Evolutionary conservation across 2,113 vertebrate genomes (phyloP).

Genomic region (Erythrocebus patas): DNA sequence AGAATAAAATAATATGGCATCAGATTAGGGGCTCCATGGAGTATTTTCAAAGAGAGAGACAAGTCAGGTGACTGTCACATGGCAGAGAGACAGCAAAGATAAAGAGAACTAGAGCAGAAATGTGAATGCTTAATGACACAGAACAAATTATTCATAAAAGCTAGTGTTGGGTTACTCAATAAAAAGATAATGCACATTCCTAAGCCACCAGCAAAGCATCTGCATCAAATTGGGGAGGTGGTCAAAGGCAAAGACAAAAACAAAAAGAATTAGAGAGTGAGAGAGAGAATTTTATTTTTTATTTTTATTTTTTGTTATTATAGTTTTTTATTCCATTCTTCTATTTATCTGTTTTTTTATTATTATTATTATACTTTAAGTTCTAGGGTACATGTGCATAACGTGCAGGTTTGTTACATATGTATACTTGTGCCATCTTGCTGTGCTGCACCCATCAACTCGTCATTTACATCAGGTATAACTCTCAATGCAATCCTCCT

Average conservation of each 20-base stretch:
- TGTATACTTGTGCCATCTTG: too few relatives aligned
- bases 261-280: background rate
- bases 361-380: too few relatives aligned
- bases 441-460: too few relatives aligned
- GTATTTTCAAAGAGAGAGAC: background rate
- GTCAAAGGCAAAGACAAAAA: background rate
- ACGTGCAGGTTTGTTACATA: too few relatives aligned
- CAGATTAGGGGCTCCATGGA: background rate
- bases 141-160: slow-evolving; percentile 68
- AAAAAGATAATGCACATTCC: background rate
- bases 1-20: background rate
- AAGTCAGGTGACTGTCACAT: background rate
- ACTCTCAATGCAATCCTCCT: too few relatives aligned
- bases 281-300: background rate
- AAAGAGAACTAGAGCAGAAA: slow-evolving; percentile 61
- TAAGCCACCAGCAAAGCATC: slow-evolving; percentile 14
- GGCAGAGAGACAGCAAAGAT: background rate
- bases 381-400: too few relatives aligned
- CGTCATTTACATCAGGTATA: too few relatives aligned
- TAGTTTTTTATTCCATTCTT: too few relatives aligned
- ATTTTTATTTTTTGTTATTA: too few relatives aligned
- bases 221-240: background rate
- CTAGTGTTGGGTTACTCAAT: background rate
- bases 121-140: slow-evolving; percentile 48
- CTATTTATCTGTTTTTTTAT: too few relatives aligned